Evolutionary conservation across 2,888 invertebrate genomes (phyloP), one percentile per base, ranked within the genome.

Genomic region (Pasiphila rectangulata): DNA sequence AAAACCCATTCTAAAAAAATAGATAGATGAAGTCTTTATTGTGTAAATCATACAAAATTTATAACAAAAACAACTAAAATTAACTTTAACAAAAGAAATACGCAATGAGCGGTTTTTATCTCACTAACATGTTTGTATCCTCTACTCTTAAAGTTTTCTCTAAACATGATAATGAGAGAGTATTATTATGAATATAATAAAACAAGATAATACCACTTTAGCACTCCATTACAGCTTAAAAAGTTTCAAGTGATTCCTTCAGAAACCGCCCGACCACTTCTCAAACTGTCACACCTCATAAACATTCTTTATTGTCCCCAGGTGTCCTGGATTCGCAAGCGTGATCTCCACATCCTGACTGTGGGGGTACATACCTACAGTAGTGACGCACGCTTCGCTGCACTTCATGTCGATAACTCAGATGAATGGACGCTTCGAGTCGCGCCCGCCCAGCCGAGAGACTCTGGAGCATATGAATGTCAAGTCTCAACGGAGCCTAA

Each of bases 401-500:
- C 93, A 6, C 83, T 92, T n/a, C 92, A 92, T 67, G 90, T 91
- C 2, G 91, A 92, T 62, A 89, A 88, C 46, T 90, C 91, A 0
- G 91, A 93, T 64, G 92, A 92, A 63, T 93, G 93, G 93, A 83
- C 84, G 91, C 67, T 83, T 44, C 72, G 85, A 12, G 88, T 83
- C 3, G 87, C 93, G 63, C 93, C 86, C 0, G 87, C 92, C 24
- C 92, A 92, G 69, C 90, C 94, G 2, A 90, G 95, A 51, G 97
- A 97, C 80, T 95, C 95, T 45, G 97, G 97, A 46, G 92, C 94
- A 52, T 97, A 97, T 79, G 97, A 97, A 88, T 97, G 97, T 75
- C 97, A 97, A 90, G 95, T 97, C 59, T 96, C 95, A 67, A 96
- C 96, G 10, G 96, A 96, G 76, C 96, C 97, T 45, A 97, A 97